phyloP scores from a whole-genome alignment of 2,113 vertebrate species.

The Xenopus laevis region DNA sequence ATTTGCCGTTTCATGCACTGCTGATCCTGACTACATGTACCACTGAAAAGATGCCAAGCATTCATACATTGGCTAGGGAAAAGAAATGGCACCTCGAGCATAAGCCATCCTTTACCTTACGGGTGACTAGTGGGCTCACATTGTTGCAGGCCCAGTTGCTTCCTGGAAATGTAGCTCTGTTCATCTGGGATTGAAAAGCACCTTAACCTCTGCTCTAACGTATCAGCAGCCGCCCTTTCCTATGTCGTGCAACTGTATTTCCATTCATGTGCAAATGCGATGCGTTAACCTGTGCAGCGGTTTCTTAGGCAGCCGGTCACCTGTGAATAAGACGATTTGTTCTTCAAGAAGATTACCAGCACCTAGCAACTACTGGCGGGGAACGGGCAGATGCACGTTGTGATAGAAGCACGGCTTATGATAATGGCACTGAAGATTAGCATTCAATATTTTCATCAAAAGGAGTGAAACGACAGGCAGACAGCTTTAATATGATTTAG shows the following conservation, averaged over 20 bases:
- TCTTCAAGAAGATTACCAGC: conserved; percentile 1
- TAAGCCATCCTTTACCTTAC: neutral
- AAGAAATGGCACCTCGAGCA: no score
- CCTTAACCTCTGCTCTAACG: neutral
- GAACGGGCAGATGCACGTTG: neutral
- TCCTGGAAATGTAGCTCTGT: neutral
- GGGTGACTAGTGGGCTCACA: neutral
- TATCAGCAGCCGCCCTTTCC: neutral
- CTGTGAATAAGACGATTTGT: conserved; percentile 3
- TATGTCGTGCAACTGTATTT: neutral
- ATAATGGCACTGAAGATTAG: neutral
- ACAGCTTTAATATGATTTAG: no score
- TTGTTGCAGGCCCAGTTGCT: neutral
- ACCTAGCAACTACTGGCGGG: neutral
- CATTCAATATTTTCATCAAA: neutral
- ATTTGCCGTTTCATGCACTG: no score
- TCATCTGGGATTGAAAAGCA: neutral
- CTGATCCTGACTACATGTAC: no score
- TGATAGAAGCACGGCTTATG: neutral
- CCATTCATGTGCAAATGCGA: neutral
- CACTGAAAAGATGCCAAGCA: no score
- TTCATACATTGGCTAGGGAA: no score
- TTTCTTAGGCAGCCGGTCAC: neutral
- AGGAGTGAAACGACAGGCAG: no score
- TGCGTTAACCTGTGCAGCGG: neutral